These are phyloP conservation scores for Acanthis flammea DNA, from an alignment of 2,797 vertebrate species.

Conservation along the genomic window DNA sequence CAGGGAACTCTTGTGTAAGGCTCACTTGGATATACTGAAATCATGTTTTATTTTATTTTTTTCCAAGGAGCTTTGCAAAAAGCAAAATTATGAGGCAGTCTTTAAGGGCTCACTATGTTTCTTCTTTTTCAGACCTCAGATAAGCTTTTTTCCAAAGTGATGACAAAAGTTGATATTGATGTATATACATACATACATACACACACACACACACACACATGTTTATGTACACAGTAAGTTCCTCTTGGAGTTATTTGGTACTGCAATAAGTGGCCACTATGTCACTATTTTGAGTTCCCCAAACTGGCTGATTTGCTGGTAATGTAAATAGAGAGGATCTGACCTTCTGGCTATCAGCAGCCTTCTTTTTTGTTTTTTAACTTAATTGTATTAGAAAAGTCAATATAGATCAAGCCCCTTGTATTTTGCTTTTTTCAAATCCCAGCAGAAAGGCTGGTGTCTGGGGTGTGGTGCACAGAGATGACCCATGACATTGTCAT, in stretches of 20 bases:
- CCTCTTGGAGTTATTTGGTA: neutral
- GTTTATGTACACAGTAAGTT: neutral
- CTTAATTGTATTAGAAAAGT: neutral
- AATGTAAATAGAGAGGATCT: neutral
- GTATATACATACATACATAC: neutral
- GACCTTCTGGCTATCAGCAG: neutral
- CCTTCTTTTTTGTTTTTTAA: neutral
- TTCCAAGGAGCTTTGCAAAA: neutral
- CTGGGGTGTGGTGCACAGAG: neutral
- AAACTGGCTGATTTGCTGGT: neutral
- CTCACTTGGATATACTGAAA: neutral
- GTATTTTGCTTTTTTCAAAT: neutral
- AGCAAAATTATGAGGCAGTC: neutral
- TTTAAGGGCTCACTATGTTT: neutral
- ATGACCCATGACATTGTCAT: neutral
- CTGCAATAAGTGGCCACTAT: neutral
- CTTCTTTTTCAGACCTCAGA: neutral
- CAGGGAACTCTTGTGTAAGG: neutral
- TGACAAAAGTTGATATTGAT: neutral
- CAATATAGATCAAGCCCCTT: neutral
- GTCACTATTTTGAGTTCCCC: neutral
- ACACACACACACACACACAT: rapidly evolving
- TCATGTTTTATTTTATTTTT: neutral
- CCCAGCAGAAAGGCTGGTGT: neutral
- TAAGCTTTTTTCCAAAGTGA: neutral